Conservation (phyloP, 92 coral and sea anemone species). For the Zoanthus solanderi region DNA sequence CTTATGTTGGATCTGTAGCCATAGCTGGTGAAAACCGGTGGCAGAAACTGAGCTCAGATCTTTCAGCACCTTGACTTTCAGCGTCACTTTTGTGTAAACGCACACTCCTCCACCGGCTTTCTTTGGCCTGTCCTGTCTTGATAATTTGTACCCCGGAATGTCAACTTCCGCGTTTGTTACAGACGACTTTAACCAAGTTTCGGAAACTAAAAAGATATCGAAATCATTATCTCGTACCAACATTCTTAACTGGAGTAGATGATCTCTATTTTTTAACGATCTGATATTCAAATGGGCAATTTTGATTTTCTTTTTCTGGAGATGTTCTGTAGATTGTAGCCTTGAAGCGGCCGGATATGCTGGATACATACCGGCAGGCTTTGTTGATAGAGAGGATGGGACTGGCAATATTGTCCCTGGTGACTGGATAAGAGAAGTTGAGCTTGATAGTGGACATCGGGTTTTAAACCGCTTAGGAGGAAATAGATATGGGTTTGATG, state of each 20-base stretch:
- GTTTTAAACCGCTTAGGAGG: too few species aligned
- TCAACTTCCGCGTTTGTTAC: background rate
- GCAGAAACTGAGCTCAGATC: slow-evolving; percentile 5
- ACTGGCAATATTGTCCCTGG: too few species aligned
- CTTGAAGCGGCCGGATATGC: background rate
- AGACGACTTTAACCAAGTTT: background rate
- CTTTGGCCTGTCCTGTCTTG: background rate
- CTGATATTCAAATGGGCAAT: background rate
- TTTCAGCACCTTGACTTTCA: slow-evolving; percentile 9
- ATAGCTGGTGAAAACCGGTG: too few species aligned
- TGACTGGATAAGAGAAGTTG: too few species aligned
- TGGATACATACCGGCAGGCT: too few species aligned
- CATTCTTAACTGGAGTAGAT: background rate
- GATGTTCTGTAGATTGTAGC: slow-evolving; percentile 1
- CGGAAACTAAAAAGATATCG: background rate
- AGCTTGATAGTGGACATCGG: too few species aligned
- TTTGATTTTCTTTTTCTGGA: slow-evolving; percentile 6
- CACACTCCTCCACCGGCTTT: background rate
- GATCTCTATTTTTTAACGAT: background rate
- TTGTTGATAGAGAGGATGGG: too few species aligned
- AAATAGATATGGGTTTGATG: too few species aligned
- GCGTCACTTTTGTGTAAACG: background rate
- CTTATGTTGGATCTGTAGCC: too few species aligned
- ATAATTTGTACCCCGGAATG: background rate
- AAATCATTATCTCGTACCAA: background rate